Evolutionary conservation across 2,888 invertebrate species (phyloP), one percentile per base, ranked within the genome.

Genomic region (Orthosia gothica): DNA sequence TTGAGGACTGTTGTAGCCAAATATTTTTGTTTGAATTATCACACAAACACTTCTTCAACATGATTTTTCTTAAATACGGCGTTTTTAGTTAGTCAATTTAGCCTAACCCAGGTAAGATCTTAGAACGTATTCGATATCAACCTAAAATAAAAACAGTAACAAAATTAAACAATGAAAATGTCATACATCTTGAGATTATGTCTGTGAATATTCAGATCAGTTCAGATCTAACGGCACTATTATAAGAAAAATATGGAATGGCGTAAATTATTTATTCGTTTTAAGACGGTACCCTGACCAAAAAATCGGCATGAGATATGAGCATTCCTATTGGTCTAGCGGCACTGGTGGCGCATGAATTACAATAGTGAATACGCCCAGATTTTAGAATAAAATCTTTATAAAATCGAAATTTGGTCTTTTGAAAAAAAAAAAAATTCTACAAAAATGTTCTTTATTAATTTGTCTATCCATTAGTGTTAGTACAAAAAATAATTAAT

Each of bases 151-250:
- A n/a, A 63, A 73, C 40, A 66, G 18, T 79, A 62, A 79, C 40
- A 63, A 58, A 57, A 16, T 13, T 78, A 65, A 76, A 70, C 32
- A 70, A 54, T 47, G 12, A 49, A 52, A 59, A 77, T 58, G 65
- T 66, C 23, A 55, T 50, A 72, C 63, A 70, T 76, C 76, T 69
- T 81, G 76, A 79, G 61, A 76, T 76, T 79, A 55, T 52, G 23
- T 79, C 69, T 57, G 63, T 69, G 52, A 75, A 50, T 57, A 40
- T 76, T 75, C 68, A 79, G 81, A 79, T 69, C 76, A 61, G 26
- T 65, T 81, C 68, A 79, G 81, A 79, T 79, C 81, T 79, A 65
- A 26, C 26, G 16, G 57, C 9, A 76, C 50, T 52, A 54, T 50
- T 55, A 26, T 45, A 32, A 20, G 5, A 58, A 64, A 64, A 68